phyloP scores from a whole-genome alignment of 2,888 invertebrate genomes.

The Sinodicranocentrus sp. region DNA sequence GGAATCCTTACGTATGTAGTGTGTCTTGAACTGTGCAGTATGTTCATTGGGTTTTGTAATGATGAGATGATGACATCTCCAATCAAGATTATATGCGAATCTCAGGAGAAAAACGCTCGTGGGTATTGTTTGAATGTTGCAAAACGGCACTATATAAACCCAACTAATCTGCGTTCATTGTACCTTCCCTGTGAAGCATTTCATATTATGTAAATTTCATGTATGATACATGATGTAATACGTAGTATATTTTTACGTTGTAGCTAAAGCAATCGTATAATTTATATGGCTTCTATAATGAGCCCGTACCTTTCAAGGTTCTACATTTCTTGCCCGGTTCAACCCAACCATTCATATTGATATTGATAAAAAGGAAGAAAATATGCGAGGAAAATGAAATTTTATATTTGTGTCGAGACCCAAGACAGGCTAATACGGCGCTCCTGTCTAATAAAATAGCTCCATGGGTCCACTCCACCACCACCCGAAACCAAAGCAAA shows the following conservation, averaged over 20 bases:
- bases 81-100: constrained; percentile 49
- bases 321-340: constrained; percentile 36
- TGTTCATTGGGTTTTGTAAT: constrained; percentile 45
- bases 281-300: too few species aligned
- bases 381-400: constrained; percentile 17
- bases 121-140: too few species aligned
- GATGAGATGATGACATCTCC: constrained; percentile 59
- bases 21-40: not conserved
- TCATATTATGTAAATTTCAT: too few species aligned
- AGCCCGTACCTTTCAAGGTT: constrained; percentile 44
- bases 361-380: constrained; percentile 23
- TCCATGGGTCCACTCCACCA: constrained; percentile 36
- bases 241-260: too few species aligned
- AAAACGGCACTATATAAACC: too few species aligned
- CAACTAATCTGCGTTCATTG: too few species aligned
- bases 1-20: not conserved
- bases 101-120: too few species aligned
- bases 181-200: too few species aligned
- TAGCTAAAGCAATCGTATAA: too few species aligned
- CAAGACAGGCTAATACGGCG: constrained; percentile 19
- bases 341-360: constrained; percentile 15
- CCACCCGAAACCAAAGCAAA: constrained; percentile 14
- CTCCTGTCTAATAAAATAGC: constrained; percentile 63
- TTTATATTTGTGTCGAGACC: constrained; percentile 22
- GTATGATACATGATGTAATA: too few species aligned